Evolutionary conservation across 2,888 invertebrate species (phyloP), one percentile per base, ranked within the genome.

Genomic region (Thymelicus sylvestris): DNA sequence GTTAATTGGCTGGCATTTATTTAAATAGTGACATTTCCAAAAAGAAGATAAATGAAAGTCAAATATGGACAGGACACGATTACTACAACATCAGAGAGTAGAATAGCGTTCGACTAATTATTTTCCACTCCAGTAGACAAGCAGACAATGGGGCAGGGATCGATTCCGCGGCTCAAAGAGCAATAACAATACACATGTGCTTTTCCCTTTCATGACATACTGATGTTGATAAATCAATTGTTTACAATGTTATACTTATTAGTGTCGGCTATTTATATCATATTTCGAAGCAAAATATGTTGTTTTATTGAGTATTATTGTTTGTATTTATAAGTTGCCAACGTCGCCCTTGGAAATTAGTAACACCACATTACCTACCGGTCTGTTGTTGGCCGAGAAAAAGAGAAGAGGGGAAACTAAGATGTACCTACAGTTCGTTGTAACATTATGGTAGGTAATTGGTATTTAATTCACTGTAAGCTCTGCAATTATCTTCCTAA

Each of bases 91-190:
- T 39, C 59, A 39, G n/a, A n/a, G 39, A 59, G 8, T n/a, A 59
- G 13, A 39, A 39, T 39, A 15, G 39, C 55, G 57, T 44, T 66
- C 59, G 38, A 57, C 48, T 75, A 74, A 78, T 75, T 73, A 77
- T 79, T 81, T 84, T 81, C 80, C 80, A 81, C 81, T 80, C 80
- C 77, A 77, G 60, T 75, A 74, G 76, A 78, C 74, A 73, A 38
- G 66, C 71, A 57, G 73, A 84, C 83, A 84, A 86, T 83, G 76
- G 81, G 78, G 76, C 73, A 75, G 75, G 72, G 83, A 85, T 83
- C 78, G 80, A 80, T 81, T 76, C 76, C 74, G 44, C 66, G 62
- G 74, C 72, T 73, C 77, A 75, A 48, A 61, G 60, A 63, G 6
- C 41, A 44, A 41, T 48, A 61, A 52, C 52, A 62, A 52, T 61